These are phyloP conservation scores for Vidua chalybeata DNA, from an alignment of 2,113 vertebrate species.

Conservation along the genomic window DNA sequence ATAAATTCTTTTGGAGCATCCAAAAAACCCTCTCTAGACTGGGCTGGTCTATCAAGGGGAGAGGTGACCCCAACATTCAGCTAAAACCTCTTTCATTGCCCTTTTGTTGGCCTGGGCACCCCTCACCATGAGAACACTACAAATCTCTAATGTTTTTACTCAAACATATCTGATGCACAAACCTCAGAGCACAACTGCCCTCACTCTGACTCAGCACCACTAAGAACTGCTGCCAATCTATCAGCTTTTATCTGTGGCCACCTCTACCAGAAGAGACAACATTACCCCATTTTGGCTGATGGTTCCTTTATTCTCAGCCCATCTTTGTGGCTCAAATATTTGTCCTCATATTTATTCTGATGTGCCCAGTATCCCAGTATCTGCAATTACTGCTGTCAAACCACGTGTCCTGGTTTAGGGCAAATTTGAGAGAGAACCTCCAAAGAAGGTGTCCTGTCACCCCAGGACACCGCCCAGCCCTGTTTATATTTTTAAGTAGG, in stretches of 20 bases:
- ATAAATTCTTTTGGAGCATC: neutral
- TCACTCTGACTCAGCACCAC: neutral
- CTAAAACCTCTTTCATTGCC: neutral
- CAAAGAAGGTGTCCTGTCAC: neutral
- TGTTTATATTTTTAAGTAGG: neutral
- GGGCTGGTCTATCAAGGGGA: neutral
- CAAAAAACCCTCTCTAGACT: neutral
- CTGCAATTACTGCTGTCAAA: neutral
- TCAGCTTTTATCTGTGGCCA: neutral
- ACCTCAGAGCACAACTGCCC: neutral
- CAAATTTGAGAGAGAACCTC: neutral
- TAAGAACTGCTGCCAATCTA: neutral
- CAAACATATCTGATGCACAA: neutral
- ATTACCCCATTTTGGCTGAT: neutral
- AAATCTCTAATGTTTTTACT: neutral
- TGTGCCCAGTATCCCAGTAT: neutral
- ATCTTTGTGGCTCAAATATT: neutral
- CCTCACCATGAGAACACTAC: neutral
- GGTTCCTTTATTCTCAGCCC: neutral
- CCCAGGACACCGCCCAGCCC: neutral
- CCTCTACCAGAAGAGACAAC: neutral
- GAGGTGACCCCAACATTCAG: neutral
- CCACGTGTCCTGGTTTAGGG: neutral
- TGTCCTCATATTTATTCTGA: neutral
- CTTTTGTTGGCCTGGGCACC: neutral